These are phyloP conservation scores for Zaprionus bogoriensis DNA, from an alignment of 2,888 invertebrate species.

Conservation along the genomic window DNA sequence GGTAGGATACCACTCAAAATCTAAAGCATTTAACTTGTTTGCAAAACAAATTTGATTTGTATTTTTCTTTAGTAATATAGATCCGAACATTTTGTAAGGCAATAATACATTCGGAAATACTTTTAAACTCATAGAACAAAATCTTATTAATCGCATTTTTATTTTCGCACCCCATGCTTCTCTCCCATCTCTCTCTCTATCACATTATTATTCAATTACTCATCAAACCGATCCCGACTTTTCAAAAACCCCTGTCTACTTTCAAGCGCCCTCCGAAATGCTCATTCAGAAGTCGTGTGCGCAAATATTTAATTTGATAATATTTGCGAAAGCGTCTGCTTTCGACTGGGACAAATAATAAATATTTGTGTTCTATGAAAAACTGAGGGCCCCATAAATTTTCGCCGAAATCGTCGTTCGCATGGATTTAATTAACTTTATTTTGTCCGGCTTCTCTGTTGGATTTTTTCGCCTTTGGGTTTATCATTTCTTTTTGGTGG, in stretches of 20 bases:
- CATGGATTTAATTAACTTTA: conserved; percentile 58
- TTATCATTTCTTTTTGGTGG: conserved; percentile 2
- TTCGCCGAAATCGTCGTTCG: conserved; percentile 48
- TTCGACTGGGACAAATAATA: conserved; percentile 24
- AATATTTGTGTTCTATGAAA: conserved; percentile 55
- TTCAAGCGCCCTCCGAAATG: conserved; percentile 22
- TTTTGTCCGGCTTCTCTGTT: conserved; percentile 4
- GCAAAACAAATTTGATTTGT: no score
- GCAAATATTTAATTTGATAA: conserved; percentile 53
- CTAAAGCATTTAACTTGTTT: no score
- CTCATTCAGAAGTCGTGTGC: conserved; percentile 2
- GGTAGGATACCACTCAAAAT: no score
- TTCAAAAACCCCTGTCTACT: conserved; percentile 34
- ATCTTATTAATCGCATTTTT: no score
- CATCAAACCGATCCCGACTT: not conserved
- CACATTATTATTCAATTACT: not conserved
- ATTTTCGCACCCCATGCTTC: no score
- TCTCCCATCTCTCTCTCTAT: not conserved
- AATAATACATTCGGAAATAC: no score
- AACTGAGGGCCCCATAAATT: conserved; percentile 58
- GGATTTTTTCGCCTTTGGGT: conserved; percentile 7
- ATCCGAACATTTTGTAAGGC: no score
- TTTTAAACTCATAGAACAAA: no score
- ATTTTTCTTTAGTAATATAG: no score
- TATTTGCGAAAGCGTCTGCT: conserved; percentile 33